These are phyloP conservation scores for Phymastichus coffea DNA, from an alignment of 1,140 invertebrate genomes.

Conservation along the genomic window DNA sequence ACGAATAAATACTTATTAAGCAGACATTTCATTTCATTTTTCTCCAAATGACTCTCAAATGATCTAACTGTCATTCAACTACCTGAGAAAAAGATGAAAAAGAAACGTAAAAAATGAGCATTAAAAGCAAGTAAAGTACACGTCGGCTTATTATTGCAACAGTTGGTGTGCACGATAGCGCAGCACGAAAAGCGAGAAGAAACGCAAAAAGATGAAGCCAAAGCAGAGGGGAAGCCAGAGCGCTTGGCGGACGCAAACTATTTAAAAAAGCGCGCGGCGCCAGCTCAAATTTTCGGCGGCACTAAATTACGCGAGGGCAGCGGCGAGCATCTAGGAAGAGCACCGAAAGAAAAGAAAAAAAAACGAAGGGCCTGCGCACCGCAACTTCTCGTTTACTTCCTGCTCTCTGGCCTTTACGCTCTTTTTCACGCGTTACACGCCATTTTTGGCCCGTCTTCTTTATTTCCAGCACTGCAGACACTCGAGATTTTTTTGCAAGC, in stretches of 20 bases:
- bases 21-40: no score
- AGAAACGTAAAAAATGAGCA: no score
- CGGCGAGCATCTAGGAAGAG: background rate
- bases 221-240: background rate
- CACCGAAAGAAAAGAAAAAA: background rate
- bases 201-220: slow-evolving; percentile 1
- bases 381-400: slow-evolving; percentile 18
- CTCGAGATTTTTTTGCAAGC: no score
- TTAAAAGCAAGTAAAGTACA: no score
- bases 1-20: no score
- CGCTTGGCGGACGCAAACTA: no score
- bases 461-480: no score
- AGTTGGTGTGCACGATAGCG: slow-evolving; percentile 24
- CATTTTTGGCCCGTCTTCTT: background rate
- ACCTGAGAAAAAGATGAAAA: no score
- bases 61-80: no score
- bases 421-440: background rate
- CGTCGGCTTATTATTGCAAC: slow-evolving; percentile 20
- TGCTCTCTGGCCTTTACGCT: background rate
- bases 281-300: slow-evolving; percentile 1
- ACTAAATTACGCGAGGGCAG: slow-evolving; percentile 11
- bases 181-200: background rate
- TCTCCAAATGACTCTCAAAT: no score
- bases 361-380: background rate
- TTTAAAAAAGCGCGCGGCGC: slow-evolving; percentile 9